These are phyloP conservation scores for Balaenoptera acutorostrata DNA, from an alignment of 2,113 vertebrate genomes.

Conservation along the genomic window DNA sequence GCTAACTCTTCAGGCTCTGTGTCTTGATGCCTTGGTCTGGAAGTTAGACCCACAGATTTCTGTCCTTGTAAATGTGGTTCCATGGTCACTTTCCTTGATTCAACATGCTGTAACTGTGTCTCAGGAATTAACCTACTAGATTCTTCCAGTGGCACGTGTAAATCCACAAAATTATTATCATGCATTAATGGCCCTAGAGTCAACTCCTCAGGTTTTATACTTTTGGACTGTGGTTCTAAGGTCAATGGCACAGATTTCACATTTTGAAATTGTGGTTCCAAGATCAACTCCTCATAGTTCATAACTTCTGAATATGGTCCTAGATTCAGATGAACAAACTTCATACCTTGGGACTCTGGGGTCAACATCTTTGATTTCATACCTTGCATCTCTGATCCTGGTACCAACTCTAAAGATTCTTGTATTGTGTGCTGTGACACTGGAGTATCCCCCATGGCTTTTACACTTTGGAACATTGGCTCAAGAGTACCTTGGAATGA, in stretches of 20 bases:
- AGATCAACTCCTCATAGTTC: neutral
- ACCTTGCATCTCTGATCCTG: slow-evolving; percentile 8
- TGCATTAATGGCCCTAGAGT: neutral
- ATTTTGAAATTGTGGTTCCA: neutral
- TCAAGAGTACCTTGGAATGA: neutral
- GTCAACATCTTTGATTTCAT: neutral
- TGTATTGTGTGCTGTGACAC: neutral
- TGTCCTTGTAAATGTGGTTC: neutral
- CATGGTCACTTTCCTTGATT: neutral
- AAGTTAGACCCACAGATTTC: neutral
- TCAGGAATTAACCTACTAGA: neutral
- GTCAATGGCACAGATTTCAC: neutral
- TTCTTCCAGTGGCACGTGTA: neutral
- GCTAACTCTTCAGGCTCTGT: neutral
- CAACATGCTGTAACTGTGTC: neutral
- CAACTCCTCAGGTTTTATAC: neutral
- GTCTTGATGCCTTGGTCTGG: neutral
- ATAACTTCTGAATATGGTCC: neutral
- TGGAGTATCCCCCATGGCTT: neutral
- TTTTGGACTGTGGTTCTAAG: neutral
- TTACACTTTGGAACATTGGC: neutral
- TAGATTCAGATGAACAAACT: neutral
- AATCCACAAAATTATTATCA: neutral
- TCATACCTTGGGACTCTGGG: neutral
- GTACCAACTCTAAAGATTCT: slow-evolving; percentile 29